Evolutionary conservation across 2,113 vertebrate species (phyloP).

Genomic region (Siniperca chuatsi): DNA sequence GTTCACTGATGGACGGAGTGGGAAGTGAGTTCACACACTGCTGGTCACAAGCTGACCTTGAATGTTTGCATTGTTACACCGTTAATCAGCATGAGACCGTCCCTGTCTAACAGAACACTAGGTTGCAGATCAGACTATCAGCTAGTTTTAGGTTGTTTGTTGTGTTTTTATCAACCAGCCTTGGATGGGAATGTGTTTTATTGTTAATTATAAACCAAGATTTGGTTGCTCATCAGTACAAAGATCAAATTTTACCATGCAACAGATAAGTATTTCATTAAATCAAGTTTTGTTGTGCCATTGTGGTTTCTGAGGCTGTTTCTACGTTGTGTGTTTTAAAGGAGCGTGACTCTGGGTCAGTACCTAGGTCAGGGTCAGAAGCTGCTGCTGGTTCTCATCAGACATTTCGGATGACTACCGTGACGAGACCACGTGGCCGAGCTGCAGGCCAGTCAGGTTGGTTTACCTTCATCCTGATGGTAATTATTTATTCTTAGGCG

Average conservation of each 20-base stretch:
- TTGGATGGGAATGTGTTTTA: not conserved
- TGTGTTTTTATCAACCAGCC: not conserved
- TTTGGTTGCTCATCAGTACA: not conserved
- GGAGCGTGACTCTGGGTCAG: constrained; percentile 74
- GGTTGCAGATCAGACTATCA: too few species aligned
- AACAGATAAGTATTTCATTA: not conserved
- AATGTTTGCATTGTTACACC: too few species aligned
- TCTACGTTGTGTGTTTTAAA: constrained; percentile 33
- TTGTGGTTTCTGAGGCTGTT: not conserved
- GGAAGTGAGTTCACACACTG: constrained; percentile 61
- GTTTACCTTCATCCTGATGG: not conserved
- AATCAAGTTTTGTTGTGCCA: not conserved
- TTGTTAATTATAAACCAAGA: not conserved
- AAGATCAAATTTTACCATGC: not conserved
- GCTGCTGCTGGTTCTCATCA: constrained; percentile 82
- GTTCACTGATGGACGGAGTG: constrained; percentile 70
- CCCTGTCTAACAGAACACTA: not conserved
- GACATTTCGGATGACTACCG: constrained; percentile 81
- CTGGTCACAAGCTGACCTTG: too few species aligned
- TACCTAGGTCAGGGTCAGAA: constrained; percentile 74
- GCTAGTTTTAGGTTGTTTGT: not conserved
- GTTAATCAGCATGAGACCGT: not conserved
- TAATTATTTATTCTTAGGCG: not conserved
- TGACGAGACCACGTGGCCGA: constrained; percentile 85
- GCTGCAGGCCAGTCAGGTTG: constrained; percentile 74